phyloP scores from a whole-genome alignment of 2,113 vertebrate genomes.

The Papio anubis region DNA sequence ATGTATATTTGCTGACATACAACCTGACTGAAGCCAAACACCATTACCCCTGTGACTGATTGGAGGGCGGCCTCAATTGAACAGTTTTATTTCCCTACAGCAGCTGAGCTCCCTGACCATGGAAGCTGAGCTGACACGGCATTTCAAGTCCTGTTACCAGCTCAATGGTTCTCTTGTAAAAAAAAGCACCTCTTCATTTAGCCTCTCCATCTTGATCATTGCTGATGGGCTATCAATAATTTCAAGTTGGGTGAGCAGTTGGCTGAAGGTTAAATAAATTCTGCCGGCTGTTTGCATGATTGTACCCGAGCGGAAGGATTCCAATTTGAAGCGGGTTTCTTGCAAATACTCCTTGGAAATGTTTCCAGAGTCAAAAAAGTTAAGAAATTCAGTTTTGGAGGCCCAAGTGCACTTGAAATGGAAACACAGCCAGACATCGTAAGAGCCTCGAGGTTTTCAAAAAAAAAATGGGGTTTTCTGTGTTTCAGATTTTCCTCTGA shows the following conservation, averaged over 20 bases:
- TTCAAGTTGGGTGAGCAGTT: slow-evolving; percentile 85
- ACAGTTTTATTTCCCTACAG: slow-evolving; percentile 93
- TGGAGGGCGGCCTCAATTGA: slow-evolving; percentile 86
- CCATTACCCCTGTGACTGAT: slow-evolving; percentile 98
- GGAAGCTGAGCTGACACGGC: slow-evolving; percentile 85
- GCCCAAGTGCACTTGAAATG: not conserved
- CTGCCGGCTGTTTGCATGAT: slow-evolving; percentile 86
- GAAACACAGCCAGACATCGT: not conserved
- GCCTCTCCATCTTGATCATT: slow-evolving; percentile 88
- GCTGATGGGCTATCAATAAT: slow-evolving; percentile 91
- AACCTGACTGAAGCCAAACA: slow-evolving; percentile 93
- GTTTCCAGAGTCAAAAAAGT: slow-evolving; percentile 59
- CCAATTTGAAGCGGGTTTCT: slow-evolving; percentile 79
- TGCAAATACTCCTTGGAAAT: slow-evolving; percentile 40
- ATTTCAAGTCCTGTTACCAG: slow-evolving; percentile 94
- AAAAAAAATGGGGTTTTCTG: not conserved
- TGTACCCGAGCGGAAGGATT: slow-evolving; percentile 81
- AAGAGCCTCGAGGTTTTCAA: not conserved
- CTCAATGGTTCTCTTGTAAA: slow-evolving; percentile 90
- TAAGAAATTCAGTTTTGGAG: slow-evolving; percentile 42
- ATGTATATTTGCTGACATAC: slow-evolving; percentile 93
- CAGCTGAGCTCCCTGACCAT: slow-evolving; percentile 90
- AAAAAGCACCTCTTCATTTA: slow-evolving; percentile 86
- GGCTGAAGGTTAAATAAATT: slow-evolving; percentile 90
- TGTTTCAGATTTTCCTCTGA: not conserved